Evolutionary conservation across 2,888 invertebrate species (phyloP).

Genomic region (Drosophila nr. perissopoda): DNA sequence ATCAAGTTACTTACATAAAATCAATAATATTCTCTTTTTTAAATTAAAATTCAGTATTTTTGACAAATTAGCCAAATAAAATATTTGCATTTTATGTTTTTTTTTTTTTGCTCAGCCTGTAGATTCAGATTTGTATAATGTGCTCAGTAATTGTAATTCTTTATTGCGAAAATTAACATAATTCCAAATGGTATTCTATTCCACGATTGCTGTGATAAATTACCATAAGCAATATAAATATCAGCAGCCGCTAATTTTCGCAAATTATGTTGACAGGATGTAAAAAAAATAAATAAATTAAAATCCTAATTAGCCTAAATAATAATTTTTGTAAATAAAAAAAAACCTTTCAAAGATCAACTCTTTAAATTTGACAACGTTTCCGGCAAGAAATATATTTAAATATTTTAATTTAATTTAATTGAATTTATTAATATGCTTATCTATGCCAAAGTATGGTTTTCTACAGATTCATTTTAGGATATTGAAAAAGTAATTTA

Average conservation of each 20-base stretch:
- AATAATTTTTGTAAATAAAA: neutral
- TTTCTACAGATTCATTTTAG: neutral
- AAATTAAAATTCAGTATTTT: neutral
- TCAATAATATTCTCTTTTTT: neutral
- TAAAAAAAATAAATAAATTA: too few species aligned
- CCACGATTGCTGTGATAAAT: neutral
- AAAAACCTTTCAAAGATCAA: neutral
- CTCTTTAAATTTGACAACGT: neutral
- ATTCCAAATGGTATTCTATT: neutral
- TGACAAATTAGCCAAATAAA: neutral
- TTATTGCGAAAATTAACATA: neutral
- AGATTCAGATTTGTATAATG: neutral
- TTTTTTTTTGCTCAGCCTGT: neutral
- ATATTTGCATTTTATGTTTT: neutral
- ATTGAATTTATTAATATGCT: neutral
- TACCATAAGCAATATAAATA: neutral
- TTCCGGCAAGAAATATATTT: rapidly evolving
- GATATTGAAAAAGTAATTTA: neutral
- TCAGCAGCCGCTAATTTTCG: neutral
- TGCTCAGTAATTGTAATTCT: neutral
- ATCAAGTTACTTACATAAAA: neutral
- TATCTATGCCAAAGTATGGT: neutral
- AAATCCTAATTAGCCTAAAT: neutral
- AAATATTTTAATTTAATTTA: rapidly evolving
- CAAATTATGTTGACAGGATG: neutral